Conservation (phyloP, 2,888 invertebrate genomes). For the Melieria omissa region DNA sequence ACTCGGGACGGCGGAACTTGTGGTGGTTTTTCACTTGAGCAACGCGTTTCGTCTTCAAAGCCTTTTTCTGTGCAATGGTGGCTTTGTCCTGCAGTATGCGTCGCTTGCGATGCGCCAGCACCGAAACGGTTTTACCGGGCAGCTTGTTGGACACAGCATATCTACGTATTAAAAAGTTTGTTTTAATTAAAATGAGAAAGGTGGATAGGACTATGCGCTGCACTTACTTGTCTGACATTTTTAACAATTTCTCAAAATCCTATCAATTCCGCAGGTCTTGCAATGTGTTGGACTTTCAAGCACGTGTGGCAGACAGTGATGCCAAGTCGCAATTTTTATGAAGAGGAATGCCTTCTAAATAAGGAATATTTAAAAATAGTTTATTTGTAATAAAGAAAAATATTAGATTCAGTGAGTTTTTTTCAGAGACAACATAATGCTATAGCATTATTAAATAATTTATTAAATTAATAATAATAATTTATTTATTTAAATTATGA, state of each 20-base stretch:
- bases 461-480: too few species aligned
- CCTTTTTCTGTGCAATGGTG: constrained; percentile 57
- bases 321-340: too few species aligned
- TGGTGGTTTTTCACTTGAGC: constrained; percentile 54
- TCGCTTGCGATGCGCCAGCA: constrained; percentile 65
- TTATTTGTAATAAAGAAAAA: too few species aligned
- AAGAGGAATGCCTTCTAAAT: too few species aligned
- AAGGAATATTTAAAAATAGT: too few species aligned
- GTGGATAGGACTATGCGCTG: background rate
- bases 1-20: constrained; percentile 64
- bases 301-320: constrained; percentile 23
- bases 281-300: constrained; percentile 18
- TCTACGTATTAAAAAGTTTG: constrained; percentile 46
- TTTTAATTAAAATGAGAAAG: background rate
- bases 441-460: too few species aligned
- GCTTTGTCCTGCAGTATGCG: constrained; percentile 62
- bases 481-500: too few species aligned
- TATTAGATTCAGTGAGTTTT: too few species aligned
- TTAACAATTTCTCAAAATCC: constrained; percentile 22
- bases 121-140: constrained; percentile 65
- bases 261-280: background rate
- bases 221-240: constrained; percentile 63
- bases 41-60: constrained; percentile 56
- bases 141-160: constrained; percentile 66
- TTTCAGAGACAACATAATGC: too few species aligned